phyloP scores from a whole-genome alignment of 2,888 invertebrate genomes.

The Megamerina dolium region DNA sequence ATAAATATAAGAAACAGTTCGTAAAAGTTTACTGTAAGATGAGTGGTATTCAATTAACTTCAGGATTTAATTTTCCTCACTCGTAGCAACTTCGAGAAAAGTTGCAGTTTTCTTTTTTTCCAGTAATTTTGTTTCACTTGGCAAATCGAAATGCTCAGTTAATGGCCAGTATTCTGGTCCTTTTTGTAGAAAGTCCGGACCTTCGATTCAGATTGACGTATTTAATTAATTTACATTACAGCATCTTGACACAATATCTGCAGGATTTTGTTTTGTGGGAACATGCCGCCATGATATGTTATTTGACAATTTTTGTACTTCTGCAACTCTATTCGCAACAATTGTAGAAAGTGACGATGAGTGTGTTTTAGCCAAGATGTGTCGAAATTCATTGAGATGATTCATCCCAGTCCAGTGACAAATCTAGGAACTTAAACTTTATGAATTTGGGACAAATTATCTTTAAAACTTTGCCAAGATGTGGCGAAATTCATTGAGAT shows the following conservation, averaged over 20 bases:
- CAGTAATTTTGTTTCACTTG: constrained; percentile 1
- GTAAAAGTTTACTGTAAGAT: neutral
- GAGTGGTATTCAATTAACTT: neutral
- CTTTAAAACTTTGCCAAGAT: constrained; percentile 2
- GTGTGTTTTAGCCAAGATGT: neutral
- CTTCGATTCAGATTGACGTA: too few species aligned
- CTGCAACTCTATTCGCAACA: constrained; percentile 7
- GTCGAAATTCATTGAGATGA: neutral
- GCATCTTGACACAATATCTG: too few species aligned
- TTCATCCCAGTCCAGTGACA: constrained; percentile 10
- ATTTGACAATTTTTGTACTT: neutral
- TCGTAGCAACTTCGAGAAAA: too few species aligned
- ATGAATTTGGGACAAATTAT: constrained; percentile 4
- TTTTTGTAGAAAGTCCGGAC: too few species aligned
- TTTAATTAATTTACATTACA: neutral
- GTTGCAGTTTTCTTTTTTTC: neutral
- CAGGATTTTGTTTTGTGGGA: neutral
- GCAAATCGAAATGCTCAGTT: neutral
- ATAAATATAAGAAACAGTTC: neutral
- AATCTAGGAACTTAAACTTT: too few species aligned
- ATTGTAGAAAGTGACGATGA: neutral
- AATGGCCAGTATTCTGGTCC: too few species aligned
- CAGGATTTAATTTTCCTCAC: neutral
- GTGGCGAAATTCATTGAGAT: constrained; percentile 1
- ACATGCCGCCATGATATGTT: constrained; percentile 5